Conservation (phyloP, 2,888 invertebrate species). For the Piscicola geometra region DNA sequence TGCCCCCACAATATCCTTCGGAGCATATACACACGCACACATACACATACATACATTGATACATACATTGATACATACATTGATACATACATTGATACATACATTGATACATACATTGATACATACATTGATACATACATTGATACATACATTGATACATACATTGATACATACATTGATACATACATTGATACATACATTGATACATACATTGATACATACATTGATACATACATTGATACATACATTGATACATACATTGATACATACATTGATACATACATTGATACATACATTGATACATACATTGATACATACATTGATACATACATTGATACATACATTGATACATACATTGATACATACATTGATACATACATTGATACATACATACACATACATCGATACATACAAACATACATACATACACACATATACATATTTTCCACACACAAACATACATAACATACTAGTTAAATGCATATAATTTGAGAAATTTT, state of each 20-base stretch:
- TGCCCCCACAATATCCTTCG: not conserved
- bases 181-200: not conserved
- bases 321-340: not conserved
- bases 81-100: too few species aligned
- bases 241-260: not conserved
- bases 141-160: not conserved
- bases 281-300: not conserved
- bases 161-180: not conserved
- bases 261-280: not conserved
- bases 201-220: not conserved
- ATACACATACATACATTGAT: too few species aligned
- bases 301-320: not conserved
- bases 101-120: conserved; percentile 8
- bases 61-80: too few species aligned
- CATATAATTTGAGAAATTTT: too few species aligned
- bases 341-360: not conserved
- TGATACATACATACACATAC: not conserved
- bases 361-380: not conserved
- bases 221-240: too few species aligned
- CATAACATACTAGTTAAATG: too few species aligned
- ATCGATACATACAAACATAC: not conserved
- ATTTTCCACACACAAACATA: too few species aligned
- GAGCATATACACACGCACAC: not conserved
- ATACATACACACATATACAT: not conserved
- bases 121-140: not conserved